A percentile compares a stretch with the other conserved stretches of the same genome.
Conservation (phyloP, 1,140 invertebrate species). For the Brachionus rotundiformis region DNA sequence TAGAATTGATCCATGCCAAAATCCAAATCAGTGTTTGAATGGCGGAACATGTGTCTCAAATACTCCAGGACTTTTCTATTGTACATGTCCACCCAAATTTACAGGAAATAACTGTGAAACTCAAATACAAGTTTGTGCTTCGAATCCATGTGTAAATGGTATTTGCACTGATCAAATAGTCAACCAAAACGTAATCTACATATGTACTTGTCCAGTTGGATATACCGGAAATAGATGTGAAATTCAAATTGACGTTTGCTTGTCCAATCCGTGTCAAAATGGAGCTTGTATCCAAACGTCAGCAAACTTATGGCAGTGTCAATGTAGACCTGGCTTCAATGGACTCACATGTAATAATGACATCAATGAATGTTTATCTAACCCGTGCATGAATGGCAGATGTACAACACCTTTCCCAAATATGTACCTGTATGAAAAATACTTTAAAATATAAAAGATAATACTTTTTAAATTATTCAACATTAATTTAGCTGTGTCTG, state of each 20-base stretch:
- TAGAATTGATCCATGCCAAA: slow-evolving; percentile 44
- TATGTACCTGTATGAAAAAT: slow-evolving; percentile 46
- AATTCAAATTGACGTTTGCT: slow-evolving; percentile 52
- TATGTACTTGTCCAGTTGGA: slow-evolving; percentile 56
- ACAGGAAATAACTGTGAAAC: slow-evolving; percentile 54
- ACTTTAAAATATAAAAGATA: no score
- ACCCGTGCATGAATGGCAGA: slow-evolving; percentile 73
- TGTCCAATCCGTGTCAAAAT: slow-evolving; percentile 65
- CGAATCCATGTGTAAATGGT: slow-evolving; percentile 53
- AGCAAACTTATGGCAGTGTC: slow-evolving; percentile 50
- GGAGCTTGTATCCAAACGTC: slow-evolving; percentile 67
- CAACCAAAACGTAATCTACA: slow-evolving; percentile 52
- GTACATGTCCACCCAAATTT: slow-evolving; percentile 52
- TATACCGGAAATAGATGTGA: slow-evolving; percentile 55
- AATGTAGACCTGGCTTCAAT: slow-evolving; percentile 47
- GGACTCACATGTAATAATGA: slow-evolving; percentile 52
- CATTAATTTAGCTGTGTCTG: slow-evolving; percentile 50
- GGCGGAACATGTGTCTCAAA: slow-evolving; percentile 55
- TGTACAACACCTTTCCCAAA: slow-evolving; percentile 48
- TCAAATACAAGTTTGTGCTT: slow-evolving; percentile 39
- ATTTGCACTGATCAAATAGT: slow-evolving; percentile 53
- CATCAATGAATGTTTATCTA: slow-evolving; percentile 56
- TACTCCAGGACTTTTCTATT: slow-evolving; percentile 52
- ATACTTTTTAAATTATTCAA: background rate
- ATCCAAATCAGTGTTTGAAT: slow-evolving; percentile 55